Conservation (phyloP, 2,797 vertebrate species). For the Eospalax fontanierii region DNA sequence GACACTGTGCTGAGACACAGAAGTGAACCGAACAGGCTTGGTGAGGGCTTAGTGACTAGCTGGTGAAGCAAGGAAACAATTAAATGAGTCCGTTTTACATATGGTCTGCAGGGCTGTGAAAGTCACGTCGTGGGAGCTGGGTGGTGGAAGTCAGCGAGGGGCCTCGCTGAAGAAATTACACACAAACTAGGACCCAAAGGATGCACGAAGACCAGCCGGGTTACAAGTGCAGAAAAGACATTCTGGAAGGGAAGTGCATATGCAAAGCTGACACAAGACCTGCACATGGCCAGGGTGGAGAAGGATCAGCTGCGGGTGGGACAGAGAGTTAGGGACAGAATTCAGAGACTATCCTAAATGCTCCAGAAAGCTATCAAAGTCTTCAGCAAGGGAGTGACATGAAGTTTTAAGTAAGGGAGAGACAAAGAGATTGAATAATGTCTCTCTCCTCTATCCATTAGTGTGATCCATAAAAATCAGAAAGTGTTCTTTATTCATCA, state of each 20-base stretch:
- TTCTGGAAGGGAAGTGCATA: neutral
- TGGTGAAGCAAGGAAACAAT: neutral
- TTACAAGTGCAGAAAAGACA: neutral
- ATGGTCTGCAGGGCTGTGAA: no score
- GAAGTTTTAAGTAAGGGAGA: neutral
- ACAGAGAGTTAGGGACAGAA: neutral
- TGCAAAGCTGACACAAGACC: neutral
- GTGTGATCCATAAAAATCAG: neutral
- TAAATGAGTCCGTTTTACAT: neutral
- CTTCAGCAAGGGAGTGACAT: neutral
- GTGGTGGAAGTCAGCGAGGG: neutral
- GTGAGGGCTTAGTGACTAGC: neutral
- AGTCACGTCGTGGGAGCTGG: neutral
- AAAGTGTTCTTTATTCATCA: neutral
- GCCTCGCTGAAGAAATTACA: neutral
- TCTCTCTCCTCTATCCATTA: neutral
- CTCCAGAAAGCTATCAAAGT: neutral
- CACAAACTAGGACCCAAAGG: neutral
- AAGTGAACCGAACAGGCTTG: neutral
- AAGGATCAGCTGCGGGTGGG: neutral
- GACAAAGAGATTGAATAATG: neutral
- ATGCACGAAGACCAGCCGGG: neutral
- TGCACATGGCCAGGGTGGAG: neutral
- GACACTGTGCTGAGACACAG: neutral
- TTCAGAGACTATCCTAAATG: neutral